Percentiles rank a stretch among this genome's conserved stretches.
These are phyloP conservation scores for Charaxes varanes DNA, from an alignment of 1,140 invertebrate species.

Conservation along the genomic window DNA sequence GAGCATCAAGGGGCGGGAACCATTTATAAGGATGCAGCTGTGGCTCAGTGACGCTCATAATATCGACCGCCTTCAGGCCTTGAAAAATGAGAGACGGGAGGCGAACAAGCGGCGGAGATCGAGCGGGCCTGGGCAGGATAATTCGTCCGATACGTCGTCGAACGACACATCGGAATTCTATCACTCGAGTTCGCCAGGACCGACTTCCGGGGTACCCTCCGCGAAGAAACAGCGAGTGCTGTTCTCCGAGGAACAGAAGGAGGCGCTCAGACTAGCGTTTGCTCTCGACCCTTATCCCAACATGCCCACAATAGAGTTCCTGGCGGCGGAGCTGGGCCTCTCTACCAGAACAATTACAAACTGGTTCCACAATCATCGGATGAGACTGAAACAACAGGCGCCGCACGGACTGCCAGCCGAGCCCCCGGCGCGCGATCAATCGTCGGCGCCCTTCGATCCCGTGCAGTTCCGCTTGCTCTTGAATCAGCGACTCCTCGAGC, in stretches of 20 bases:
- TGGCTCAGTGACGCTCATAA: slow-evolving; percentile 97
- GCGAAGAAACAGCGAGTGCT: slow-evolving; percentile 94
- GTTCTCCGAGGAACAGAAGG: slow-evolving; percentile 98
- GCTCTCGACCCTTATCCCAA: slow-evolving; percentile 97
- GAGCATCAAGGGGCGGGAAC: slow-evolving; percentile 97
- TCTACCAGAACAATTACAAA: slow-evolving; percentile 97
- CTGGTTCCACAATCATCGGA: slow-evolving; percentile 99
- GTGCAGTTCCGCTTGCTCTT: slow-evolving; percentile 91
- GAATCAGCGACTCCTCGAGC: slow-evolving; percentile 89
- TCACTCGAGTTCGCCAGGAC: slow-evolving; percentile 87
- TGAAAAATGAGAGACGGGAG: slow-evolving; percentile 92
- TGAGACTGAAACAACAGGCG: slow-evolving; percentile 95
- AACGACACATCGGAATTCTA: slow-evolving; percentile 93
- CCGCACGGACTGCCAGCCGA: slow-evolving; percentile 82
- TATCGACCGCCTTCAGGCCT: slow-evolving; percentile 88
- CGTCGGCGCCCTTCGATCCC: slow-evolving; percentile 86
- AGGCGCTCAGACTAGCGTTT: slow-evolving; percentile 94
- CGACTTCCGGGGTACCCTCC: slow-evolving; percentile 79
- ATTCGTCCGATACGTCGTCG: slow-evolving; percentile 89
- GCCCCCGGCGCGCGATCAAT: slow-evolving; percentile 81
- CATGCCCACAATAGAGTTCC: slow-evolving; percentile 94
- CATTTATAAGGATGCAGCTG: slow-evolving; percentile 98
- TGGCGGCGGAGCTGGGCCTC: slow-evolving; percentile 92
- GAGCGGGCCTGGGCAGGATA: slow-evolving; percentile 87
- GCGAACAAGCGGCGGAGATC: slow-evolving; percentile 90